phyloP scores from a whole-genome alignment of 2,797 vertebrate genomes.

The Melanogrammus aeglefinus region DNA sequence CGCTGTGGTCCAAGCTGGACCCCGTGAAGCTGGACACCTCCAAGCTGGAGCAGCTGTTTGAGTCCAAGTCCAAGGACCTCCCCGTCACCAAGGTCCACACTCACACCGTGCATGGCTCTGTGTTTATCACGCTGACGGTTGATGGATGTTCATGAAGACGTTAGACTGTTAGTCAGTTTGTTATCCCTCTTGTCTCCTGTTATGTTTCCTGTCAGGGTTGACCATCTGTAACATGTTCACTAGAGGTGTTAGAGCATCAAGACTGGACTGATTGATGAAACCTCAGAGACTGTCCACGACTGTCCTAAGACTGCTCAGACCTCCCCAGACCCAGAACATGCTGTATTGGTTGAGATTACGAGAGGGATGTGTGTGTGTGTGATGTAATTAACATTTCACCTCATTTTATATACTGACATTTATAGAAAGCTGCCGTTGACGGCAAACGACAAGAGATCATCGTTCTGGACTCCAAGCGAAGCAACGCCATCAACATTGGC shows the following conservation, averaged over 20 bases:
- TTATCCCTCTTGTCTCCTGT: no score
- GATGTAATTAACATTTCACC: neutral
- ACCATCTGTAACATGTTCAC: no score
- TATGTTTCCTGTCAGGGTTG: no score
- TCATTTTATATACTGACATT: slow-evolving; percentile 11
- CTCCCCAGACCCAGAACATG: no score
- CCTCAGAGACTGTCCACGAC: no score
- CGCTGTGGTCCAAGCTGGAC: slow-evolving; percentile 95
- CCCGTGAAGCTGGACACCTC: slow-evolving; percentile 93
- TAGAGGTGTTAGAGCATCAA: no score
- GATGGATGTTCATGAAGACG: neutral
- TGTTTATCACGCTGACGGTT: neutral
- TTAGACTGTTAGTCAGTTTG: neutral
- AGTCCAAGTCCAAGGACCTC: slow-evolving; percentile 96
- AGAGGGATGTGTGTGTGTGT: no score
- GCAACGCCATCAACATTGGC: slow-evolving; percentile 97
- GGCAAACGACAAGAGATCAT: slow-evolving; percentile 97
- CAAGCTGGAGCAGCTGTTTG: slow-evolving; percentile 97
- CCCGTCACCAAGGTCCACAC: slow-evolving; percentile 87
- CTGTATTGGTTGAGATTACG: no score
- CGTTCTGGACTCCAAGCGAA: slow-evolving; percentile 94
- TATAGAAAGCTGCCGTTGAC: slow-evolving; percentile 91
- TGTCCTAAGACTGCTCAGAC: no score
- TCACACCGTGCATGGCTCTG: neutral
- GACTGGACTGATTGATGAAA: no score